Evolutionary conservation across 1,140 invertebrate species (phyloP), one percentile per base, ranked within the genome.

Genomic region (Micrasema longulum): DNA sequence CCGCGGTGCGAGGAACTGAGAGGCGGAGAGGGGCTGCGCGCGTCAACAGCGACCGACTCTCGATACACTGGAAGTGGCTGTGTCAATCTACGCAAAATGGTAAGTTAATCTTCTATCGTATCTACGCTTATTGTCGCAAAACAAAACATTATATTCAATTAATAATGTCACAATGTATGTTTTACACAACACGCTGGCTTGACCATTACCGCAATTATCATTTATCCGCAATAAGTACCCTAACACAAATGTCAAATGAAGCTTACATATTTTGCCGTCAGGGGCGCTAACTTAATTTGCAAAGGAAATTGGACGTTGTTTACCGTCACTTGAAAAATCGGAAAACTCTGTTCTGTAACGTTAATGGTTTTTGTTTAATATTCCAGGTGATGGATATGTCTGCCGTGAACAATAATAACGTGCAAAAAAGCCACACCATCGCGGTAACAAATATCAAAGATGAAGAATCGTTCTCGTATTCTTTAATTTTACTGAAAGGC

Each of bases 381-480:
- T 70, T 66, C 20, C 69, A 76, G 74, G 74, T 76, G 62, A 76
- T 76, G 74, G 74, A 76, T 52, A 53, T 72, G 36, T 72, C 38
- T 38, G 68, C 57, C 26, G 22, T 69, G 38, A 76, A 76, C 18
- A n/a, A n/a, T n/a, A 75, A 75, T 60, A 75, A 75, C 48, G 57
- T 53, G 65, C 45, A 43, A 47, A 67, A 67, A 38, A 41, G 18
- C n/a, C 38, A 66, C 48, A 26, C 65, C 4, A 76, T 76, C 14
- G 43, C 67, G 10, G 35, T 76, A 14, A 50, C 70, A 20, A 76
- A 76, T 45, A 67, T 70, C 50, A 81, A 84, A 80, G 80, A 84
- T 81, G 82, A 83, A 66, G 84, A 86, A 73, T 77, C 73, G 18
- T 78, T 85, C 45, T 83, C 82, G 64, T 85, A 85, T 76, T 83